Evolutionary conservation across 2,113 vertebrate species (phyloP).

Genomic region (Apus apus): DNA sequence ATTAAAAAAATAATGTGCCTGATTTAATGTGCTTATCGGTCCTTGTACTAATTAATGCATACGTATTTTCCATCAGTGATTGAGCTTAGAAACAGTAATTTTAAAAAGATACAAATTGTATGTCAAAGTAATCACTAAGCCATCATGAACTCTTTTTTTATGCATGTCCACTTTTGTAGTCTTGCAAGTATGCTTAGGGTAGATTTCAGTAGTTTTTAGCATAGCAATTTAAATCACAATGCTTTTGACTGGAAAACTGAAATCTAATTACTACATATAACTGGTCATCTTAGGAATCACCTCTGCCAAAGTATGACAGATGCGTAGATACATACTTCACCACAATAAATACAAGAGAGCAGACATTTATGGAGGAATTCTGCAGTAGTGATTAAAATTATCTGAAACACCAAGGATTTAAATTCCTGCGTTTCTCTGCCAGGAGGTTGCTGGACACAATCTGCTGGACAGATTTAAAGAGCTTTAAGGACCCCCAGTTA

Average conservation of each 20-base stretch:
- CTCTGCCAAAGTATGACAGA: background rate
- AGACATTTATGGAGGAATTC: background rate
- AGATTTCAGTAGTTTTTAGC: background rate
- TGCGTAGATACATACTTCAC: background rate
- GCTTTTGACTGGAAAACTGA: background rate
- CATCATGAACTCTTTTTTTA: background rate
- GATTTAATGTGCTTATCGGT: constrained; percentile 55
- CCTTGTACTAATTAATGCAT: constrained; percentile 61
- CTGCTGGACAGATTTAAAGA: background rate
- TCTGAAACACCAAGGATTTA: background rate
- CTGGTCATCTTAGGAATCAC: background rate
- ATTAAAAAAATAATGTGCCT: constrained; percentile 49
- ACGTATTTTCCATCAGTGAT: constrained; percentile 51
- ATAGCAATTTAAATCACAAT: background rate
- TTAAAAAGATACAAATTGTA: constrained; percentile 30
- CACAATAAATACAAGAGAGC: background rate
- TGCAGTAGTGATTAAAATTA: background rate
- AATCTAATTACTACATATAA: background rate
- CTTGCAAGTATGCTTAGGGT: background rate
- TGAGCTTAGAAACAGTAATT: constrained; percentile 60
- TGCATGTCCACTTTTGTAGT: background rate
- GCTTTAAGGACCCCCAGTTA: background rate
- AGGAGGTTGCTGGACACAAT: background rate
- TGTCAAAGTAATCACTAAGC: constrained; percentile 10
- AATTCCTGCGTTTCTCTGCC: background rate